Evolutionary conservation across 2,113 vertebrate species (phyloP).

Genomic region (Grus americana): DNA sequence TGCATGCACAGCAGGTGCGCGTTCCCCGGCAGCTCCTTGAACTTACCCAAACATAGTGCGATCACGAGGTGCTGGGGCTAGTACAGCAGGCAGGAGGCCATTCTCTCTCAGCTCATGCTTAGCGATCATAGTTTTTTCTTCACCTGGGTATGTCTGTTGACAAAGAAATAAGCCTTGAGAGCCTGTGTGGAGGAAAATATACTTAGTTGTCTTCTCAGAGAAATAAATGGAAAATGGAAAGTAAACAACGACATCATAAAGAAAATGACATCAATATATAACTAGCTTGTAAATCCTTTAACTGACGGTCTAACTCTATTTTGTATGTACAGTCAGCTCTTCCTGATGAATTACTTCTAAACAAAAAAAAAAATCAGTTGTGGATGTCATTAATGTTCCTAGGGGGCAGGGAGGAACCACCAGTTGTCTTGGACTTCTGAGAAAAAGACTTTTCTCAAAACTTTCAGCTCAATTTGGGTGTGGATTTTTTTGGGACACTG

Average conservation of each 20-base stretch:
- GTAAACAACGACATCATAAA: background rate
- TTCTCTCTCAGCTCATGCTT: background rate
- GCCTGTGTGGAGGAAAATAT: background rate
- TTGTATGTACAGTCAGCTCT: background rate
- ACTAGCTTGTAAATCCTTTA: background rate
- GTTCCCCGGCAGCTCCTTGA: background rate
- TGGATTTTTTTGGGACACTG: background rate
- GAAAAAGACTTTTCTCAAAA: background rate
- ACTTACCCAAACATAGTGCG: accelerated
- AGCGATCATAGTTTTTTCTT: background rate
- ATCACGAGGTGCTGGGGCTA: too few relatives aligned
- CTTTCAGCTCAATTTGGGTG: background rate
- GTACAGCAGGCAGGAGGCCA: background rate
- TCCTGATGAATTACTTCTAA: background rate
- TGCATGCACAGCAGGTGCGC: accelerated
- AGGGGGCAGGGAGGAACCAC: background rate
- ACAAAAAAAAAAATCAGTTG: background rate
- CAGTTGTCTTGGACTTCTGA: background rate
- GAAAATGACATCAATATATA: background rate
- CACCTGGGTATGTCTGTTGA: background rate
- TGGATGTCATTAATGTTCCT: background rate
- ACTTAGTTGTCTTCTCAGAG: background rate
- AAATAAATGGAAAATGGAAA: background rate
- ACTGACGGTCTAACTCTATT: background rate
- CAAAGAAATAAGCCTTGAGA: background rate